Base-by-base conservation (phyloP, 35 echinoderm and acorn worm species). In the Chiridota heheva region DNA sequence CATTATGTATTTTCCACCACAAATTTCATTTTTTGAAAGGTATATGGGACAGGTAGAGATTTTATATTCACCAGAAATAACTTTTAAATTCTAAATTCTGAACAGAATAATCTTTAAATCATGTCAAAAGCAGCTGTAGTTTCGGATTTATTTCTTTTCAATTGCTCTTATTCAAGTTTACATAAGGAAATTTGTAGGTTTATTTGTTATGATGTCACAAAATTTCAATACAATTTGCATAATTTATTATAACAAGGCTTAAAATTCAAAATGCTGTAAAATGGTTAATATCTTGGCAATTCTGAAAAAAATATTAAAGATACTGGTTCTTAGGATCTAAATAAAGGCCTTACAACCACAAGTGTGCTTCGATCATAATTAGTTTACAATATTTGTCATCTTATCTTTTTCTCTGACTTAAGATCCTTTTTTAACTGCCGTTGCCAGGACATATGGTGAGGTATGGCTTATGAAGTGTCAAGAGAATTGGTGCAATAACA, bases 381-480 rank as follows among this genome's bases (percentile, higher is more conserved):
- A 47, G 64, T 62, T 30, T 17, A 4, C 5, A 6, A 46, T 17
- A 67, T 67, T 10, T 13, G 33, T 56, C 20, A 22, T 44, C 25
- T 28, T 16, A 16, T 27, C 43, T 36, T 30, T 18, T 26, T 76
- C 4, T 30, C 43, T 83, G 39, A 68, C 53, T 20, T 16, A 59
- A 96, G 92, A 77, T 74, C 92, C 90, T 75, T 72, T 96, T 59
- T 35, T 96, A 38, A 63, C 75, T 42, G 83, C 80, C 36, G 36
- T 96, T 4, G 51, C 67, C 10, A 73, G 82, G 43, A 76, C 75
- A 44, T 77, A 86, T 34, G 83, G 84, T 25, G 70, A 53, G 37
- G 59, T 60, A 32, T 96, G 83, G 76, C 65, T 96, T 42, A 72
- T 87, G 42, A 62, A 81, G 5, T 90, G 77, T 42, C 82, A 80